Conservation (phyloP, 1,140 invertebrate genomes). For the Drosophila erecta region DNA sequence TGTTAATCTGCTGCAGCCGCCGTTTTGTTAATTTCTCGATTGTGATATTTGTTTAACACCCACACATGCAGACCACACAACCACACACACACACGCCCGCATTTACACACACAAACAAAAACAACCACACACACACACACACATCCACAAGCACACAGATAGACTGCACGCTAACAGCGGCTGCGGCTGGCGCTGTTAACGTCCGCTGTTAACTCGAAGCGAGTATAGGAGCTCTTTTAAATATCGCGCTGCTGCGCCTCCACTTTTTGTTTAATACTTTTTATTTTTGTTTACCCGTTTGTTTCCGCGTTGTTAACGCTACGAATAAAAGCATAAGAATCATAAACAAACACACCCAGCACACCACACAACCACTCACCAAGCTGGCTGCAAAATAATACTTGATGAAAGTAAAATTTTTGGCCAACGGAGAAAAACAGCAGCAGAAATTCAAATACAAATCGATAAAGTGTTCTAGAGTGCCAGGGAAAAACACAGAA, state of each 20-base stretch:
- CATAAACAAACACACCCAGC: constrained; percentile 23
- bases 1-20: constrained; percentile 69
- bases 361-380: constrained; percentile 9
- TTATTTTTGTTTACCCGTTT: constrained; percentile 56
- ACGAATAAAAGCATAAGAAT: constrained; percentile 51
- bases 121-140: constrained; percentile 17
- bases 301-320: constrained; percentile 67
- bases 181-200: constrained; percentile 69
- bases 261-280: constrained; percentile 36
- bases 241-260: constrained; percentile 60
- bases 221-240: constrained; percentile 32
- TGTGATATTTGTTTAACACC: constrained; percentile 82
- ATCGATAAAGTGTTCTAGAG: constrained; percentile 28
- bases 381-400: constrained; percentile 67
- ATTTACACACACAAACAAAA: constrained; percentile 22
- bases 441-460: constrained; percentile 22
- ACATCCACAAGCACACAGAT: constrained; percentile 39
- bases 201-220: constrained; percentile 37
- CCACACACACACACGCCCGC: constrained; percentile 22
- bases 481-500: constrained; percentile 39
- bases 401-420: constrained; percentile 74
- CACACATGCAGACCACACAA: constrained; percentile 38
- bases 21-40: constrained; percentile 82
- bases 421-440: constrained; percentile 36
- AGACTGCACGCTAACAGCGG: constrained; percentile 70